Conservation (phyloP, 2,797 vertebrate genomes). For the Botia kubotai region DNA sequence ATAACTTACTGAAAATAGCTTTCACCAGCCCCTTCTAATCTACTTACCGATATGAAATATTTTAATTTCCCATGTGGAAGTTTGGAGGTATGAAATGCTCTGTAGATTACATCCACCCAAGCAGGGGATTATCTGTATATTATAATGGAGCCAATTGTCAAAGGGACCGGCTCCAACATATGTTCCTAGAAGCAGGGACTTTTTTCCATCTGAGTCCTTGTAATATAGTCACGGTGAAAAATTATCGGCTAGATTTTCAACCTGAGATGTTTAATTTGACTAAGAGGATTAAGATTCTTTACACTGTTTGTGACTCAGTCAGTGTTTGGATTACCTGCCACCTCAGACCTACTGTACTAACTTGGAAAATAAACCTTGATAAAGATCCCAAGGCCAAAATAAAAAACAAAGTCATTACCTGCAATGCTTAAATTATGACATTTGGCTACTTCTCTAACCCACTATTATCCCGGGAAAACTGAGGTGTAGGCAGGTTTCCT, state of each 20-base stretch:
- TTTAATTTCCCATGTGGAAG: slow-evolving; percentile 66
- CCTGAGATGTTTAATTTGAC: slow-evolving; percentile 75
- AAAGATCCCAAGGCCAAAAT: slow-evolving; percentile 69
- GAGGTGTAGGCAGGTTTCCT: slow-evolving; percentile 72
- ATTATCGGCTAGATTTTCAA: slow-evolving; percentile 71
- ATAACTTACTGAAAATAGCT: slow-evolving; percentile 78
- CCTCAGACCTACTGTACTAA: slow-evolving; percentile 67
- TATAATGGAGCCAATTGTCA: slow-evolving; percentile 69
- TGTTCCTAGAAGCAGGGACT: slow-evolving; percentile 46
- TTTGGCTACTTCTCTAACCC: slow-evolving; percentile 71
- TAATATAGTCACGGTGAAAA: slow-evolving; percentile 63
- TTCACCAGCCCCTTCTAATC: slow-evolving; percentile 64
- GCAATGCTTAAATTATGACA: slow-evolving; percentile 56
- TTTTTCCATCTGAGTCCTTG: slow-evolving; percentile 40
- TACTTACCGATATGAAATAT: slow-evolving; percentile 69
- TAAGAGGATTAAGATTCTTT: slow-evolving; percentile 74
- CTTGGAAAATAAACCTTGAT: slow-evolving; percentile 75
- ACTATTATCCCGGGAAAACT: slow-evolving; percentile 75
- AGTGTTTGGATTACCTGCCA: slow-evolving; percentile 70
- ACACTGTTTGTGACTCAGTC: slow-evolving; percentile 73
- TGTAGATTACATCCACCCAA: slow-evolving; percentile 72
- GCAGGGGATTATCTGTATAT: slow-evolving; percentile 68
- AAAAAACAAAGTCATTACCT: slow-evolving; percentile 72
- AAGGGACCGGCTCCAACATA: slow-evolving; percentile 65
- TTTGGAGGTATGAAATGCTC: slow-evolving; percentile 70